Evolutionary conservation across 2,888 invertebrate species (phyloP), one percentile per base, ranked within the genome.

Genomic region (Esperia sulphurella): DNA sequence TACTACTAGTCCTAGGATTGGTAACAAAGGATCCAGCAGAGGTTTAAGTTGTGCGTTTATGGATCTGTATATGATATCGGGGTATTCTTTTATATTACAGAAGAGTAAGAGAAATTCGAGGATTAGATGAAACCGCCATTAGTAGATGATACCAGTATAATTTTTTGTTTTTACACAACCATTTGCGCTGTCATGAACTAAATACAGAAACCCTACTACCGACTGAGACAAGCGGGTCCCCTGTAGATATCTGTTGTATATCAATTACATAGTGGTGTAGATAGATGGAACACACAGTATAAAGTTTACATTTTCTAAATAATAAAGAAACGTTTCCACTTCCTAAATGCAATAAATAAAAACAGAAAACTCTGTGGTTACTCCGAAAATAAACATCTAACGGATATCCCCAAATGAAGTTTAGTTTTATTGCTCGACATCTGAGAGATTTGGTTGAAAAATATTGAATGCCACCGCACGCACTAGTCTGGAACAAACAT

Each of bases 371-470:
- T 43, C 49, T 50, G 55, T 45, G 53, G 59, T 55, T 49, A 55
- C 51, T 51, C 55, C 33, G 35, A 59, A 66, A 66, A 67, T 62
- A 65, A 65, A 65, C 64, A 56, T 50, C 54, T 52, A 52, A 60
- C 65, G 66, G 61, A 64, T 49, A 48, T 60, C 58, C 58, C 51
- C 45, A 53, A 59, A 59, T 41, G 54, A 58, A 59, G 54, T 55
- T 55, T 41, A 48, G 55, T 57, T 65, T 65, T 62, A 62, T 59
- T 48, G 50, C 57, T 41, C 46, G 44, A 61, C 58, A 66, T 66
- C 62, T 58, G 49, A 64, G 60, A 46, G 52, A 29, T 41, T 49
- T 21, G 43, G 48, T 43, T 52, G 55, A 57, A 60, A 59, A 52
- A 61, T 52, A 54, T 58, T 57, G 53, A 42, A 61, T 53, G 45